Base-by-base conservation (phyloP, 30 jellyfish, hydroid and myxozoan species). In the Aurelia aurita region DNA sequence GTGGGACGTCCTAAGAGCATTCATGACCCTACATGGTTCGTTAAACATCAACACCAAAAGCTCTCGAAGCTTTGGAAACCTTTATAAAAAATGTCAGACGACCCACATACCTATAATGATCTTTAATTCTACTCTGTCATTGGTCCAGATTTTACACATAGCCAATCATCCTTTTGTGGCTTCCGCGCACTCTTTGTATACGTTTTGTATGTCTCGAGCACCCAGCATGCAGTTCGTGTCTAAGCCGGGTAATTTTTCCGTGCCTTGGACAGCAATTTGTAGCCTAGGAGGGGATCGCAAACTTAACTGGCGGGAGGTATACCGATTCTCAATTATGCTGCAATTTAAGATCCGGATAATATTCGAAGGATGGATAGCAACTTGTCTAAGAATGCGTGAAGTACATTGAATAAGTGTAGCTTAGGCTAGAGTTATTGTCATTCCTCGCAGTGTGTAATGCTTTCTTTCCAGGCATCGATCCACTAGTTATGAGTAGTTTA, bases 201-300 rank as follows among this genome's bases (percentile, higher is more conserved):
- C 35, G 46, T 63, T 45, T 27, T 20, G 58, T 19, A 20, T 47
- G 94, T 84, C 87, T 84, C 72, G 57, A 61, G 59, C 94, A 72
- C 87, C 94, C 94, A 84, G 87, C 79, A 84, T 84, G 87, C 94
- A 71, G 65, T 75, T 39, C 88, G 91, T 54, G 91, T 82, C 86
- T 82, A 68, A 82, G 91, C 85, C 91, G 85, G 91, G 79, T 25
- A 55, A 69, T 32, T 82, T 73, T 82, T 77, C 58, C 91, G 76
- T 67, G 80, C 28, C 16, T 46, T 68, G 76, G 66, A 59, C 58
- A 10, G 26, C 57, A 23, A 28, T 75, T 32, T 57, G 69, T 58
- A 21, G 32, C 87, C 87, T 18, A 55, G 64, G 65, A 27, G 64
- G 87, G 46, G 60, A 57, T 75, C 64, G 20, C 87, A 53, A 58